These are phyloP conservation scores for Oenanthe oenanthe DNA, from an alignment of 2,113 vertebrate genomes.

Conservation along the genomic window DNA sequence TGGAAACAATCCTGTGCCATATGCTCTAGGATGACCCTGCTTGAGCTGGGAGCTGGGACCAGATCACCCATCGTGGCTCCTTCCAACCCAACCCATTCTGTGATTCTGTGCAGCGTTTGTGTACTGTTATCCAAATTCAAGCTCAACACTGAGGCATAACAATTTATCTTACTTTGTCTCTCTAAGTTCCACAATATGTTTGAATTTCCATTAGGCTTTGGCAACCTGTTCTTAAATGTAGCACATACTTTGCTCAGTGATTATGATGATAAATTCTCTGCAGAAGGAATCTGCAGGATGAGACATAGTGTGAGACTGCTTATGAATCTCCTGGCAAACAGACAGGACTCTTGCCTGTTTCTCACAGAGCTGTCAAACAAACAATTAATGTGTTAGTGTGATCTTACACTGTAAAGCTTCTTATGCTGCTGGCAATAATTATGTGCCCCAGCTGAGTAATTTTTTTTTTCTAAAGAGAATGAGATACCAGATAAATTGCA, in stretches of 20 bases:
- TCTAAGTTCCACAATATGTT: background rate
- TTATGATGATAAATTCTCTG: constrained; percentile 5
- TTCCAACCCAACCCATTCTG: background rate
- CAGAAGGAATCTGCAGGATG: background rate
- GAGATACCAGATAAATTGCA: background rate
- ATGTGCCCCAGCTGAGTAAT: background rate
- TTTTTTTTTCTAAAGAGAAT: background rate
- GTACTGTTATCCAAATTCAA: background rate
- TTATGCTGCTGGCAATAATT: background rate
- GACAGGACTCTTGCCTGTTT: background rate
- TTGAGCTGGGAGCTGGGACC: background rate
- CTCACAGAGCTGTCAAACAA: background rate
- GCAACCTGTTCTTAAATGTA: background rate
- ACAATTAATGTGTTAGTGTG: background rate
- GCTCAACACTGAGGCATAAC: background rate
- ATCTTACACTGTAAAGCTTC: background rate
- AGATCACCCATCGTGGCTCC: background rate
- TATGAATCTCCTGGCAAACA: background rate
- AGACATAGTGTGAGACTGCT: background rate
- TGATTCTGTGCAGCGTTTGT: background rate
- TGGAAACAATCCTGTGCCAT: background rate
- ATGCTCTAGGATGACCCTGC: background rate
- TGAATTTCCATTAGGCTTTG: background rate
- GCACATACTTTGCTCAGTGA: background rate
- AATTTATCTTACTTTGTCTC: background rate